Conservation (phyloP, 92 coral and sea anemone species). For the Actinostola sp. region DNA sequence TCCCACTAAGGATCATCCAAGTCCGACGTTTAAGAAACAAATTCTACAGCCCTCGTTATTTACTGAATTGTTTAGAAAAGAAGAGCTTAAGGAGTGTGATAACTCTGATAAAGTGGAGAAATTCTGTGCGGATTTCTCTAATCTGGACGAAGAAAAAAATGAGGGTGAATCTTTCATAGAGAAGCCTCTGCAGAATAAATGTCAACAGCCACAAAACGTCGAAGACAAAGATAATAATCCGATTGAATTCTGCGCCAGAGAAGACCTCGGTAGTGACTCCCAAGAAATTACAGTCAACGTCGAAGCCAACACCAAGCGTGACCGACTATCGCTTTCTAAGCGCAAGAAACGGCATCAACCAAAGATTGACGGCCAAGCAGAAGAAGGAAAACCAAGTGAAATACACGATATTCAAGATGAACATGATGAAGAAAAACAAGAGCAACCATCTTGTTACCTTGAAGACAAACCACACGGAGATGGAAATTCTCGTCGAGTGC, state of each 20-base stretch:
- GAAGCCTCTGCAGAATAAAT: too few relatives aligned
- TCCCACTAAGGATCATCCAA: not conserved
- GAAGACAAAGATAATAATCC: too few relatives aligned
- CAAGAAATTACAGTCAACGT: not conserved
- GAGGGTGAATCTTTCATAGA: too few relatives aligned
- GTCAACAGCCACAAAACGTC: too few relatives aligned
- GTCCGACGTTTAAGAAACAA: conserved; percentile 12
- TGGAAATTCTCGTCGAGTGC: not conserved
- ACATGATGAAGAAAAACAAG: not conserved
- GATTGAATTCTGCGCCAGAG: too few relatives aligned
- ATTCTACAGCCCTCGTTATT: not conserved
- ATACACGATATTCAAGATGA: not conserved
- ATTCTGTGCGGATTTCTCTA: not conserved
- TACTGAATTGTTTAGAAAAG: too few relatives aligned
- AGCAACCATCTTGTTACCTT: not conserved
- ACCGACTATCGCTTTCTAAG: not conserved
- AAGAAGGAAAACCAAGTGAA: not conserved
- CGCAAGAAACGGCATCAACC: not conserved
- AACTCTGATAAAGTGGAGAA: not conserved
- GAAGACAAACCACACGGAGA: not conserved
- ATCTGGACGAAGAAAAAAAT: not conserved
- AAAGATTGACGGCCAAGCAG: not conserved
- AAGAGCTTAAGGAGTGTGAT: not conserved
- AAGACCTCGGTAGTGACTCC: not conserved
- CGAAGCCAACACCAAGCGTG: not conserved